Percentiles rank a stretch among this genome's conserved stretches.
Conservation (phyloP, 2,888 invertebrate species). For the Fissipunctia ypsillon region DNA sequence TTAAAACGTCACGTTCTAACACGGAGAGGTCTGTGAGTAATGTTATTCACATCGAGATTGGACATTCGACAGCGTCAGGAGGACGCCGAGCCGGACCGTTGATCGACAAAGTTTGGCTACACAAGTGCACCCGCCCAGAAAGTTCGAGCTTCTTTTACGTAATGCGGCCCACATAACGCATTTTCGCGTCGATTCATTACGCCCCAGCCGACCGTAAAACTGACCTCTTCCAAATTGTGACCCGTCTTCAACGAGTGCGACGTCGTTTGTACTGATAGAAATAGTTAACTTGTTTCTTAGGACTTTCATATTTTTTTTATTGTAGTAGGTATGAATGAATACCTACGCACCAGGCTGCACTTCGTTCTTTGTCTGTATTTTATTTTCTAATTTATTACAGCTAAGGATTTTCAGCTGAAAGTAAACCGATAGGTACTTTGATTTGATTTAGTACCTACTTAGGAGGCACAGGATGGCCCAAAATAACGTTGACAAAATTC, state of each 20-base stretch:
- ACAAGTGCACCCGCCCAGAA: constrained; percentile 84
- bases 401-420: not conserved
- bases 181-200: constrained; percentile 79
- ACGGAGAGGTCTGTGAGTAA: constrained; percentile 64
- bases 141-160: constrained; percentile 82
- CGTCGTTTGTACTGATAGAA: constrained; percentile 32
- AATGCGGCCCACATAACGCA: constrained; percentile 82
- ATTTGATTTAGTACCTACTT: not conserved
- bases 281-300: constrained; percentile 11
- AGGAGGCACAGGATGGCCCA: too few relatives aligned
- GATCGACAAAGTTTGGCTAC: constrained; percentile 84
- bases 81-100: constrained; percentile 79
- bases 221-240: constrained; percentile 71
- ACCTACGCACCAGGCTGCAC: not conserved
- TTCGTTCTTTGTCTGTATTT: not conserved
- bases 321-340: not conserved
- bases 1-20: constrained; percentile 67
- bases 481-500: too few relatives aligned
- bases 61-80: constrained; percentile 75
- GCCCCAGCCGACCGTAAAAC: constrained; percentile 75
- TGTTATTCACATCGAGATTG: constrained; percentile 68
- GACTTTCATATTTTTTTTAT: constrained; percentile 22
- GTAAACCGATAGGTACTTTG: not conserved
- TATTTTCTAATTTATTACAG: not conserved
- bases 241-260: constrained; percentile 61